Conservation (phyloP, 37 sponge, comb jelly and placozoan genomes). For the Halichondria panicea region DNA sequence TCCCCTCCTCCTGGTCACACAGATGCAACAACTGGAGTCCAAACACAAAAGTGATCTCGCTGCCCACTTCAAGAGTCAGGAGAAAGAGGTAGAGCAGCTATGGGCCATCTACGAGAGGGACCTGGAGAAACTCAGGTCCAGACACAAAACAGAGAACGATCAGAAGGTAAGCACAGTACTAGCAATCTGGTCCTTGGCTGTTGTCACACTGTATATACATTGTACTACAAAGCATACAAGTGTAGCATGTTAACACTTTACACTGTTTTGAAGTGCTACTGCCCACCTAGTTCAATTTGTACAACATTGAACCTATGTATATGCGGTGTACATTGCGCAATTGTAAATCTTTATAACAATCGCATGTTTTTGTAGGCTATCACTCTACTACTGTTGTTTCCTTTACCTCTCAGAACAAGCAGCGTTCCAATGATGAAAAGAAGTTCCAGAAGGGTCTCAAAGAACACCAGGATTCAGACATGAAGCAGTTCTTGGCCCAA, state of each 20-base stretch:
- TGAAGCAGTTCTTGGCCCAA: slow-evolving; percentile 83
- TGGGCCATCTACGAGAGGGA: slow-evolving; percentile 71
- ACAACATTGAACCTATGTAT: background rate
- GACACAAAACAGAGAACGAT: slow-evolving; percentile 76
- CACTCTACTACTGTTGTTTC: background rate
- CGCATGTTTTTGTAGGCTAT: background rate
- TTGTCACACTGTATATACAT: background rate
- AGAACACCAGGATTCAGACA: slow-evolving; percentile 82
- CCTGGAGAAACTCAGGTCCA: slow-evolving; percentile 67
- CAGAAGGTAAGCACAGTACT: slow-evolving; percentile 55
- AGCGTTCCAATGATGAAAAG: slow-evolving; percentile 68
- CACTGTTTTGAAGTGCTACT: background rate
- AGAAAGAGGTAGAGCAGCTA: slow-evolving; percentile 88
- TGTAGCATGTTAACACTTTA: background rate
- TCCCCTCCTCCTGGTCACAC: background rate
- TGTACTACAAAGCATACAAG: background rate
- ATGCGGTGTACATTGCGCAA: background rate
- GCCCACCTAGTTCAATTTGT: slow-evolving; percentile 2
- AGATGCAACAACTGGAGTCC: slow-evolving; percentile 87
- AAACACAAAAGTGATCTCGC: slow-evolving; percentile 73
- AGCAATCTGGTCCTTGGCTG: background rate
- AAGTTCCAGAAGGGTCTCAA: slow-evolving; percentile 61
- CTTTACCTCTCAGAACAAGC: slow-evolving; percentile 35
- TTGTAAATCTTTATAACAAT: background rate
- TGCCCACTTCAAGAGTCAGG: slow-evolving; percentile 59